These are phyloP conservation scores for Diarsia rubi DNA, from an alignment of 2,888 invertebrate genomes.

Conservation along the genomic window DNA sequence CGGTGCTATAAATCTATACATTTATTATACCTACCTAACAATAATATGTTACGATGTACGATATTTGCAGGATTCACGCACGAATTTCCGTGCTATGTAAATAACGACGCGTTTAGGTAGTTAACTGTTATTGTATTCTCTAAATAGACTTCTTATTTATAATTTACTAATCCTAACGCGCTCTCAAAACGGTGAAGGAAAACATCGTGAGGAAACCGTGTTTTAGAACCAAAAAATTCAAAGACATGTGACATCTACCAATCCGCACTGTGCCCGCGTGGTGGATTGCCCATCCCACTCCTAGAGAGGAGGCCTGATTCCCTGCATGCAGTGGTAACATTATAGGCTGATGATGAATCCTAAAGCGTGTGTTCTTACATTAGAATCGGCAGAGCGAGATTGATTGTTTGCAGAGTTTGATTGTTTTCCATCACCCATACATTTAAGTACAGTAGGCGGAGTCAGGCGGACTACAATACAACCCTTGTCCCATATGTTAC, in stretches of 20 bases:
- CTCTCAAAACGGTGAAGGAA: too few relatives aligned
- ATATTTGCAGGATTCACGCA: background rate
- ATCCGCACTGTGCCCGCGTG: too few relatives aligned
- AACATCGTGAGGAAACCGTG: too few relatives aligned
- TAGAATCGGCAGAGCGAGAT: background rate
- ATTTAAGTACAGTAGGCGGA: background rate
- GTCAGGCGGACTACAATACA: too few relatives aligned
- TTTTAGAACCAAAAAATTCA: too few relatives aligned
- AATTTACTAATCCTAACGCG: background rate
- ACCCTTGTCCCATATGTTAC: too few relatives aligned
- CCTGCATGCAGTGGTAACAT: too few relatives aligned
- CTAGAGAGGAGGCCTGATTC: too few relatives aligned
- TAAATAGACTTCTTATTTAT: constrained; percentile 6
- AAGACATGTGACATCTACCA: too few relatives aligned
- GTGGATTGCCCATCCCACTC: too few relatives aligned
- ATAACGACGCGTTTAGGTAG: background rate
- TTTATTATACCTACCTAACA: too few relatives aligned
- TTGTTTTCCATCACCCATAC: background rate
- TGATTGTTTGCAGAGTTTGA: background rate
- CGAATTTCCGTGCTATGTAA: constrained; percentile 1
- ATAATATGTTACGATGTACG: background rate
- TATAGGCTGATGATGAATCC: too few relatives aligned
- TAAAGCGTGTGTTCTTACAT: constrained; percentile 2
- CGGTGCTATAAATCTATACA: background rate
- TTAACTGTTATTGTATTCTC: background rate